Evolutionary conservation across 2,113 vertebrate genomes (phyloP).

Genomic region (Eubucco bourcierii): DNA sequence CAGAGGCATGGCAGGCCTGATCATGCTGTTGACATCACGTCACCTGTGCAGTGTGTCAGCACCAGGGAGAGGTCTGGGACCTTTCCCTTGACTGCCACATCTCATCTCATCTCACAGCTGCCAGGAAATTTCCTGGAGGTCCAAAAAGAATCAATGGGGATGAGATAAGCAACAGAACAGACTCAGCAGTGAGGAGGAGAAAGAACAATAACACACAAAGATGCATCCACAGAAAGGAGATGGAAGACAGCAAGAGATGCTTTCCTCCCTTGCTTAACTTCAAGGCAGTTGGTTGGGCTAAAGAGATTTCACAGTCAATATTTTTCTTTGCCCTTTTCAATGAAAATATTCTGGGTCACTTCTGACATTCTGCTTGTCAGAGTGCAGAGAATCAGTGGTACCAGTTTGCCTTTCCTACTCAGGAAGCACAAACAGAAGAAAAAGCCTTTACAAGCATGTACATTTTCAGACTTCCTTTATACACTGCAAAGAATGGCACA

Average conservation of each 20-base stretch:
- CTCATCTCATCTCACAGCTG: not conserved
- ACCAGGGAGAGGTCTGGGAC: not conserved
- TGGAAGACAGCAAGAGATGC: not conserved
- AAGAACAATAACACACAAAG: not conserved
- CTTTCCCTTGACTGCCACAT: not conserved
- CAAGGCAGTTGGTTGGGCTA: not conserved
- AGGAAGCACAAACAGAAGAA: not conserved
- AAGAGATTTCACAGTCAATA: not conserved
- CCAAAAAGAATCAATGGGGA: not conserved
- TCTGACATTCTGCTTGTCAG: not conserved
- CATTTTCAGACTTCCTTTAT: not conserved
- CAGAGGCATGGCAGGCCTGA: accelerated
- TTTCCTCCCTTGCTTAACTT: not conserved
- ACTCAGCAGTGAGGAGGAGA: not conserved
- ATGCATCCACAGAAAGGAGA: not conserved
- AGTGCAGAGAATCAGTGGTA: not conserved
- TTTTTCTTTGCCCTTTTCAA: not conserved
- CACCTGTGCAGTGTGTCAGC: not conserved
- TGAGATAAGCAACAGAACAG: not conserved
- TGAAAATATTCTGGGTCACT: not conserved
- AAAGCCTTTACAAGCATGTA: not conserved
- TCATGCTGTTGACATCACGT: accelerated
- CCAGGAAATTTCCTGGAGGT: not conserved
- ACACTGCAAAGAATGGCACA: not conserved
- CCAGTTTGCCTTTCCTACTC: not conserved